Conservation (phyloP, 2,113 vertebrate genomes). For the Muntiacus muntjak region DNA sequence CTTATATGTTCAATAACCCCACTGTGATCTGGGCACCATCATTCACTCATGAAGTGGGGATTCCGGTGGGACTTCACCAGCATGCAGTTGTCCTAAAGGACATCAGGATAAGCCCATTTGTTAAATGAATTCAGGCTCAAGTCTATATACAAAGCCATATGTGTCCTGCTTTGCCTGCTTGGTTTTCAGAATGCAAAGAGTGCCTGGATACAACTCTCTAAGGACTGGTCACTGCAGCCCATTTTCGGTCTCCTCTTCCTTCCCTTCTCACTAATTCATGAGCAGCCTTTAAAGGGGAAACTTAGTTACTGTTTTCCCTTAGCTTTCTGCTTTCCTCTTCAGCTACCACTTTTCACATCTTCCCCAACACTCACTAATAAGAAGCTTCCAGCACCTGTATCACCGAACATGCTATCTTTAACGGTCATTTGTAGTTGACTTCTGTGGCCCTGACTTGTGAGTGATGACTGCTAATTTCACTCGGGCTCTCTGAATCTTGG, state of each 20-base stretch:
- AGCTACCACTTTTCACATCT: neutral
- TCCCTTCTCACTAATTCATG: neutral
- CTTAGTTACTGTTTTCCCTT: neutral
- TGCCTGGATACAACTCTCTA: neutral
- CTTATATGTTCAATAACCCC: neutral
- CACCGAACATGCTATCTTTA: neutral
- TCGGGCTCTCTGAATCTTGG: neutral
- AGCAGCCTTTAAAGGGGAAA: neutral
- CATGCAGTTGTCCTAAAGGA: neutral
- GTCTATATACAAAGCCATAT: neutral
- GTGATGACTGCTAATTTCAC: neutral
- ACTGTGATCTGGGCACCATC: neutral
- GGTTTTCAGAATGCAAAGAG: neutral
- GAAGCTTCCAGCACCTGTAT: neutral
- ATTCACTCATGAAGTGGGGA: neutral
- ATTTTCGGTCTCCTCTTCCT: neutral
- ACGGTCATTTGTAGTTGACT: neutral
- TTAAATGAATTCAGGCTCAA: neutral
- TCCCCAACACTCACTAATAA: neutral
- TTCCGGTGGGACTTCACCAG: neutral
- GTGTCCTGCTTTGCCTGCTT: neutral
- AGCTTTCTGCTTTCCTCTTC: neutral
- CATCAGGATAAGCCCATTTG: neutral
- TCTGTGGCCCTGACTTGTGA: neutral
- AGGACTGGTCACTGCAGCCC: neutral